Base-by-base conservation (phyloP, 2,113 vertebrate genomes). In the Phylloscopus trochilus region DNA sequence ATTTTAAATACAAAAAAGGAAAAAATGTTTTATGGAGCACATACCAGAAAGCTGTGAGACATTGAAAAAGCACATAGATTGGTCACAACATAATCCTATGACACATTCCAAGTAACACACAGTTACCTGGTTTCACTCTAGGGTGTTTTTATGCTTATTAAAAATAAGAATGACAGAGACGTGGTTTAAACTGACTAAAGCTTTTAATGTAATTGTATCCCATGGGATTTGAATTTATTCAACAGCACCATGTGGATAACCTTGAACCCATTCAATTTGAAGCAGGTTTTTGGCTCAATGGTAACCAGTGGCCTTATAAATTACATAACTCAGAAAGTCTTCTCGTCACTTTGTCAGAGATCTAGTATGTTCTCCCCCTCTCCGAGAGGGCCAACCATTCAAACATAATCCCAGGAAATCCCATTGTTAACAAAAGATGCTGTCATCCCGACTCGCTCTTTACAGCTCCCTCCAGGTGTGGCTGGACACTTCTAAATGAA, bases 371-470 rank as follows among this genome's bases (percentile, higher is more conserved):
- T 66, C 30, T 66, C 33, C 31, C 33, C 28, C 51, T 59, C n/a
- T 69, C 66, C 39, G 72, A 56, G 55, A 87, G 37, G 8, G 30
- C 72, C 67, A 79, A 51, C 31, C 46, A 66, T 58, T 89, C 49
- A 75, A 82, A 93, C 21, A 93, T 76, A 96, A 96, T 93, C 88
- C 56, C 85, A 95, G 93, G 93, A 96, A 97, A 95, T 92, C 88
- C 89, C 60, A 16, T 76, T 77, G 75, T 92, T 95, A 83, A 87
- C 13, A 87, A 72, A 92, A 94, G 73, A 94, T 89, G 76, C 43
- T 92, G 83, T 96, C 95, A 93, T 93, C 60, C 64, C 0, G 0
- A 46, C 41, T 75, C 4, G 14, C n/a, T 18, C 76, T 84, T 94
- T 41, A 49, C 41, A 81, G 79, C n/a, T 60, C 60, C 26, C 60